Evolutionary conservation across 2,797 vertebrate species (phyloP).

Genomic region (Clamator glandarius): DNA sequence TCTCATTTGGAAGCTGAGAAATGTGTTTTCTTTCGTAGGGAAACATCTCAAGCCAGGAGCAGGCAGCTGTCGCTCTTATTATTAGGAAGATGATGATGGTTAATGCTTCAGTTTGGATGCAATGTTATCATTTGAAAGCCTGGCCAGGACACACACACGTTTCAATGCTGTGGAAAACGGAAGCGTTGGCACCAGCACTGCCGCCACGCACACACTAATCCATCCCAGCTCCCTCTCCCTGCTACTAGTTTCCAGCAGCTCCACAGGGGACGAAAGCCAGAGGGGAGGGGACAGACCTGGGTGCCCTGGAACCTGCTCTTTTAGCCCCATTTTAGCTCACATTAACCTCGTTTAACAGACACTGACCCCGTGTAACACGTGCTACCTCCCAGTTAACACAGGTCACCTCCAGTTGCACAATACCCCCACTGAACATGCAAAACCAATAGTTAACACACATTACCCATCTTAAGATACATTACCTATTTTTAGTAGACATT

Average conservation of each 20-base stretch:
- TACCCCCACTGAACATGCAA: too few relatives aligned
- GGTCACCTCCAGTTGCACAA: too few relatives aligned
- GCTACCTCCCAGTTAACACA: background rate
- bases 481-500: background rate
- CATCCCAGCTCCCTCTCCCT: background rate
- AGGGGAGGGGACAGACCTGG: too few relatives aligned
- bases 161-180: background rate
- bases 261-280: background rate
- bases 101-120: background rate
- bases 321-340: background rate
- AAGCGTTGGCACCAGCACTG: background rate
- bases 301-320: too few relatives aligned
- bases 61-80: background rate
- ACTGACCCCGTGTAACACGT: background rate
- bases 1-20: background rate
- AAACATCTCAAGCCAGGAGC: background rate
- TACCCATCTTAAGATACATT: background rate
- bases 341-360: background rate
- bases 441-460: too few relatives aligned
- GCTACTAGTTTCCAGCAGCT: background rate
- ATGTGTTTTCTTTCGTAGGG: background rate
- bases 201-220: accelerated
- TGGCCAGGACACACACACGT: accelerated
- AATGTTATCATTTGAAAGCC: background rate
- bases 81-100: background rate